Percentiles rank a stretch among this genome's conserved stretches.
phyloP scores from a whole-genome alignment of 2,888 invertebrate species.

The Sminthurides aquaticus region DNA sequence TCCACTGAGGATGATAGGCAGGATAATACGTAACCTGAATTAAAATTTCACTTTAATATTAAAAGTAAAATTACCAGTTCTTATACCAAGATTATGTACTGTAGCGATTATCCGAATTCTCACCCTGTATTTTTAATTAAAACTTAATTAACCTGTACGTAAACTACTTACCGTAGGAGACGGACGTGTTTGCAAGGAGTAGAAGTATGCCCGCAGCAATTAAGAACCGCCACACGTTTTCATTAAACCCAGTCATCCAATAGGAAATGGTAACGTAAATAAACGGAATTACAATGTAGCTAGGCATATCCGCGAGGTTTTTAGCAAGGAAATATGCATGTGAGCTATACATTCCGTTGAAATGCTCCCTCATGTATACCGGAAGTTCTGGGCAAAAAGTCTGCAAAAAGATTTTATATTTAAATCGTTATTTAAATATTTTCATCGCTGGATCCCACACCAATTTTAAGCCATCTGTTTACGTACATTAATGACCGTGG shows the following conservation, averaged over 20 bases:
- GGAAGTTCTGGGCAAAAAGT: conserved; percentile 16
- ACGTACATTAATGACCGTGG: conserved; percentile 13
- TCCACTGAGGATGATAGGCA: conserved; percentile 72
- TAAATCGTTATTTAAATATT: neutral
- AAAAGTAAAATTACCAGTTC: neutral
- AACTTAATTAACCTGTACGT: too few relatives aligned
- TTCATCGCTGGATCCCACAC: neutral
- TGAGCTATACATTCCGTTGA: conserved; percentile 81
- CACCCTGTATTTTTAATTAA: too few relatives aligned
- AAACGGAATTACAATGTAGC: conserved; percentile 2
- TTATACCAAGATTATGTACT: neutral
- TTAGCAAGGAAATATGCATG: conserved; percentile 78
- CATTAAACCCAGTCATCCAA: conserved; percentile 79
- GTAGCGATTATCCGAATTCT: too few relatives aligned
- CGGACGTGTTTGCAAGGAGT: conserved; percentile 79
- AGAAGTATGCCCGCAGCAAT: conserved; percentile 61
- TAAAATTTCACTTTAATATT: neutral
- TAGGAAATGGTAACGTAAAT: conserved; percentile 64
- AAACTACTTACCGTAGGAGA: conserved; percentile 70
- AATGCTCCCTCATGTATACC: conserved; percentile 50
- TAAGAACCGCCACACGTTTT: conserved; percentile 57
- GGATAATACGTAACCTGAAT: conserved; percentile 82
- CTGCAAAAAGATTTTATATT: conserved; percentile 7
- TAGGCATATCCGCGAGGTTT: conserved; percentile 55
- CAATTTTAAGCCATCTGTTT: conserved; percentile 8